Evolutionary conservation across 2,888 invertebrate genomes (phyloP), one percentile per base, ranked within the genome.

Genomic region (Ormyrus pomaceus): DNA sequence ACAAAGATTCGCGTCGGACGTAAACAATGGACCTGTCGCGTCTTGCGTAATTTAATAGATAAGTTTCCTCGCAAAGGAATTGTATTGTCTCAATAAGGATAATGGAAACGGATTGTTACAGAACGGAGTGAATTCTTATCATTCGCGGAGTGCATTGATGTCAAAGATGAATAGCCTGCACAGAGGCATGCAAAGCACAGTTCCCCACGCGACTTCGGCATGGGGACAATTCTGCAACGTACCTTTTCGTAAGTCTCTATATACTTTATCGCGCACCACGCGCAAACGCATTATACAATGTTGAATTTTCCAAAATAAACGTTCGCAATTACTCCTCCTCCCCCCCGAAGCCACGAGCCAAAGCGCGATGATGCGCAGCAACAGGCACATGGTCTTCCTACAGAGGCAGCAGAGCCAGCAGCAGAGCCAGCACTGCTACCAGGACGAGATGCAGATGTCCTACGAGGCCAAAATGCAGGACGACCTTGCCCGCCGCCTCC

Each of bases 171-270:
- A 83, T 51, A 85, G 85, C 81, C 83, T 89, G 75, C 83, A 89
- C 80, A 86, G 87, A 45, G 87, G 85, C 73, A 85, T 88, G 79
- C 87, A 87, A 77, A 84, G 81, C 80, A 56, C 79, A 6, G 19
- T 58, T 7, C 46, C 77, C 34, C 73, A 79, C 66, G 48, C 73
- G n/a, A 51, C 83, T 86, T 85, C 87, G 48, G 85, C 89, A 34
- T 91, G 90, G 90, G 85, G 87, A 79, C 90, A 89, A 83, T 91
- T 89, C 85, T 90, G 89, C 82, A 86, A 87, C 6, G 84, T 89
- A 64, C 85, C 89, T 75, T 85, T 89, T 72, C 86, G 90, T 91
- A 83, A 89, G 90, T 86, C 34, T 19, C 53, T 13, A 13, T 13
- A 13, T 13, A 19, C 19, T 19, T 19, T 19, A 19, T 19, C 19